Conservation (phyloP, 1,140 invertebrate genomes). For the Drosophila parvula region DNA sequence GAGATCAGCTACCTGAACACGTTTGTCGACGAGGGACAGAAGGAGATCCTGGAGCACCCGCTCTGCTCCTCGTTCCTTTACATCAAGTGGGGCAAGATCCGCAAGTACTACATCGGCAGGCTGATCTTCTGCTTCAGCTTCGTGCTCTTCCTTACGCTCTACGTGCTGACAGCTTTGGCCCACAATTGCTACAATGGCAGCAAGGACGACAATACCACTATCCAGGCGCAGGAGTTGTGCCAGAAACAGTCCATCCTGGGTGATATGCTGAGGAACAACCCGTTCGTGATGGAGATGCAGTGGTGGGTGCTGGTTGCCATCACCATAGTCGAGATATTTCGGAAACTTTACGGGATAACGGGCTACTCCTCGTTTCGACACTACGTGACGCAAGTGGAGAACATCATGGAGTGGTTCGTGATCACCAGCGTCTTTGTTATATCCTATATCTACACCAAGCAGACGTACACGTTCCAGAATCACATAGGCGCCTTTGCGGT, state of each 20-base stretch:
- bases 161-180: conserved; percentile 90
- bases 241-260: conserved; percentile 90
- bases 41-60: conserved; percentile 92
- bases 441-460: conserved; percentile 90
- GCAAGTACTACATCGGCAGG: conserved; percentile 93
- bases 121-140: conserved; percentile 92
- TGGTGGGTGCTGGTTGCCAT: conserved; percentile 91
- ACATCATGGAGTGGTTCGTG: conserved; percentile 93
- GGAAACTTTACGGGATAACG: conserved; percentile 90
- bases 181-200: conserved; percentile 92
- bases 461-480: conserved; percentile 93
- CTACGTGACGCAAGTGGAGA: conserved; percentile 92
- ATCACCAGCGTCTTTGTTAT: conserved; percentile 92
- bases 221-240: conserved; percentile 89
- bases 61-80: conserved; percentile 92
- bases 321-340: conserved; percentile 89
- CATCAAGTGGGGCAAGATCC: conserved; percentile 94
- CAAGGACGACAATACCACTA: conserved; percentile 88
- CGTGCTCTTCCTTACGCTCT: conserved; percentile 90
- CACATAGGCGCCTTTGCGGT: conserved; percentile 90
- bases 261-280: conserved; percentile 88
- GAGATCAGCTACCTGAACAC: conserved; percentile 93
- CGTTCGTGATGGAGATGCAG: conserved; percentile 90
- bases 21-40: conserved; percentile 92
- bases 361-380: conserved; percentile 90